A percentile compares a stretch with the other conserved stretches of the same genome.
These are phyloP conservation scores for Chaetorhynchus papuensis DNA, from an alignment of 2,113 vertebrate genomes.

Conservation along the genomic window DNA sequence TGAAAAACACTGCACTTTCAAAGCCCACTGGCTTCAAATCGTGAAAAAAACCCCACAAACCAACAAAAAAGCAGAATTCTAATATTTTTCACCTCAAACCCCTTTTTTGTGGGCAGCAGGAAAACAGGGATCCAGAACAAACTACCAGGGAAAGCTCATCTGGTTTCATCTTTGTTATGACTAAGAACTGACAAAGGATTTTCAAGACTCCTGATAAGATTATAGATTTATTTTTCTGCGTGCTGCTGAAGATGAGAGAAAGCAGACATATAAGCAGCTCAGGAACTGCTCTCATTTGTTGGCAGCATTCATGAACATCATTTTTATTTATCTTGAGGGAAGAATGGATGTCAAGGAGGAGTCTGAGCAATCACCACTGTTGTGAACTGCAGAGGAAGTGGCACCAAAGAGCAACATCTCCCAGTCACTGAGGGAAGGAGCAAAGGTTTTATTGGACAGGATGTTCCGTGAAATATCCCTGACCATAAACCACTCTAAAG, in stretches of 20 bases:
- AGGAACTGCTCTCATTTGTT: conserved; percentile 5
- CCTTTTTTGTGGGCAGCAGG: not conserved
- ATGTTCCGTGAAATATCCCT: not conserved
- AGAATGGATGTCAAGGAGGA: not conserved
- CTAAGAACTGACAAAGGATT: conserved; percentile 8
- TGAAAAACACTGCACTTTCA: not conserved
- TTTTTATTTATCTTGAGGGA: not conserved
- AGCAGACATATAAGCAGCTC: not conserved
- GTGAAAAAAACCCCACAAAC: no score
- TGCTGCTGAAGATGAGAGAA: conserved; percentile 4
- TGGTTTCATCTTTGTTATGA: conserved; percentile 7
- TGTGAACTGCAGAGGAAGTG: not conserved
- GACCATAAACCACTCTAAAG: not conserved
- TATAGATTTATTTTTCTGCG: not conserved
- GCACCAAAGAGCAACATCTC: not conserved
- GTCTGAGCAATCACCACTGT: not conserved
- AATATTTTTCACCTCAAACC: not conserved
- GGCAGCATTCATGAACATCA: not conserved
- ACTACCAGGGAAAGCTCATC: not conserved
- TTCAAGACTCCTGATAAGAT: conserved; percentile 21
- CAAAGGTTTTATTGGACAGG: not conserved
- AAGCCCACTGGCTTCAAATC: not conserved
- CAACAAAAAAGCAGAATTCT: not conserved
- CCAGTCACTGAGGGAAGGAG: not conserved
- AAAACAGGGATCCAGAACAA: not conserved